Evolutionary conservation across 1,140 invertebrate genomes (phyloP).

Genomic region (Arctopsyche grandis): DNA sequence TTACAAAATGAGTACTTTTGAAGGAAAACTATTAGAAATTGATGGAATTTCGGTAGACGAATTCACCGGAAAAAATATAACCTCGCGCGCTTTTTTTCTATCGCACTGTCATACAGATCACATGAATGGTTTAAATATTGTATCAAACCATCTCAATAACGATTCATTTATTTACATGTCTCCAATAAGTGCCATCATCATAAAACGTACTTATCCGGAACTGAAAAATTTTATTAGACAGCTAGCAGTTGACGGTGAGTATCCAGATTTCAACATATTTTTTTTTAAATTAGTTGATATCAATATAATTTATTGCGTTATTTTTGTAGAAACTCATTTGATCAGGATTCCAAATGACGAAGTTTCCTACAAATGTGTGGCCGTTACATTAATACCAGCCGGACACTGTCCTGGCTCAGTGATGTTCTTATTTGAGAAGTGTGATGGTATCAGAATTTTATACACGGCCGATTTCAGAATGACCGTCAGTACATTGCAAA

Average conservation of each 20-base stretch:
- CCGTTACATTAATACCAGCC: conserved; percentile 71
- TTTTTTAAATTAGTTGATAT: background rate
- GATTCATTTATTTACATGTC: conserved; percentile 63
- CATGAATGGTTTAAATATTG: conserved; percentile 67
- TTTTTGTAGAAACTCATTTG: conserved; percentile 58
- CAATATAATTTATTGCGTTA: background rate
- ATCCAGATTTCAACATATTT: background rate
- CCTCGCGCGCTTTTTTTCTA: conserved; percentile 71
- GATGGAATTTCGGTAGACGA: conserved; percentile 72
- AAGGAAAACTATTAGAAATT: conserved; percentile 63
- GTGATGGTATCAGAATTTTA: conserved; percentile 63
- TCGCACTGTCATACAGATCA: conserved; percentile 77
- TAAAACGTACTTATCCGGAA: conserved; percentile 55
- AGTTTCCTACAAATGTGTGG: conserved; percentile 56
- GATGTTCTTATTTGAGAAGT: conserved; percentile 76
- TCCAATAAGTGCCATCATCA: conserved; percentile 60
- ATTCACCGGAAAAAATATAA: conserved; percentile 66
- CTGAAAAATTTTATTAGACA: conserved; percentile 36
- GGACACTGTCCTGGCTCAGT: conserved; percentile 79
- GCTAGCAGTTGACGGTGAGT: conserved; percentile 45
- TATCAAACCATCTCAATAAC: conserved; percentile 7
- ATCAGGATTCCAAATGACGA: conserved; percentile 45
- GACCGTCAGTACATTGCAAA: conserved; percentile 65
- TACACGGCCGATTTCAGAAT: conserved; percentile 80
- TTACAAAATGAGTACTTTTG: conserved; percentile 29